A percentile compares a stretch with the other conserved stretches of the same genome.
phyloP scores from a whole-genome alignment of 2,797 vertebrate species.

The Dendrocincla tyrannina region DNA sequence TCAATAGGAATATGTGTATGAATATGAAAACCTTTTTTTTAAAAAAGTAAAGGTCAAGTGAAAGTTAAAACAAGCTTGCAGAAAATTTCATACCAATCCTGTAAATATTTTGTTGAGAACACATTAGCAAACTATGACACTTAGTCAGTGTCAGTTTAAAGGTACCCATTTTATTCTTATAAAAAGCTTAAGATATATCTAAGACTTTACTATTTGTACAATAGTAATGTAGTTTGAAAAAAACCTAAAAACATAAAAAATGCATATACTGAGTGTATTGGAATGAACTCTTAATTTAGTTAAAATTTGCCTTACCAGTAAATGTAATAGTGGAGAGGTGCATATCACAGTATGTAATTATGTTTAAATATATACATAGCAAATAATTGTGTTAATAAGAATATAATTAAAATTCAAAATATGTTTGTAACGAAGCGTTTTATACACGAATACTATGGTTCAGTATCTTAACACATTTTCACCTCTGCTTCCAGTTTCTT shows the following conservation, averaged over 20 bases:
- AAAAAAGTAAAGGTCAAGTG: conserved; percentile 33
- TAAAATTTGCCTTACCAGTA: not conserved
- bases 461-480: not conserved
- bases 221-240: not conserved
- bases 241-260: accelerated
- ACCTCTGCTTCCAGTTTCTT: not conserved
- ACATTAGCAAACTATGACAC: not conserved
- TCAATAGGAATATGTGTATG: conserved; percentile 7
- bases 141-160: not conserved
- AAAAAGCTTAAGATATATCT: not conserved
- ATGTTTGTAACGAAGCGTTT: not conserved
- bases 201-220: not conserved
- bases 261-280: not conserved
- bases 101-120: not conserved
- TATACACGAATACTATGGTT: not conserved
- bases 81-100: not conserved
- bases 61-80: conserved; percentile 45
- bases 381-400: not conserved
- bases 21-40: not conserved
- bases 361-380: not conserved
- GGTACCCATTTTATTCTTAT: not conserved
- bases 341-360: not conserved
- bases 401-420: not conserved
- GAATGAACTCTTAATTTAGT: not conserved
- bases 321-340: not conserved